Evolutionary conservation across 2,888 invertebrate genomes (phyloP).

Genomic region (Poecilobothrus nobilitatus): DNA sequence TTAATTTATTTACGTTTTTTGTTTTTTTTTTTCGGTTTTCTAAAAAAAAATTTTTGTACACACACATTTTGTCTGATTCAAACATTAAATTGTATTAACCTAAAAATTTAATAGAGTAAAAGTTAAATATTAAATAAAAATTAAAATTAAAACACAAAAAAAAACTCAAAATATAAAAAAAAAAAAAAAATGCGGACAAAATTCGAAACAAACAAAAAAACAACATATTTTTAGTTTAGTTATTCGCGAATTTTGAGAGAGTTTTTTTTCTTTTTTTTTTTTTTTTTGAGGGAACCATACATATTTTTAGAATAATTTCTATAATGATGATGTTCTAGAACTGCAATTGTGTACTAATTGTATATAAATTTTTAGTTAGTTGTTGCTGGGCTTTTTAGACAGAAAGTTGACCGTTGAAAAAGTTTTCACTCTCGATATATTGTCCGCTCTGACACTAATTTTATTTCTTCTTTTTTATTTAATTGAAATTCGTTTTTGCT

Average conservation of each 20-base stretch:
- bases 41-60: not conserved
- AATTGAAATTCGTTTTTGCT: no score
- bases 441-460: not conserved
- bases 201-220: no score
- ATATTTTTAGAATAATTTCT: not conserved
- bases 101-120: not conserved
- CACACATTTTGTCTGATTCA: not conserved
- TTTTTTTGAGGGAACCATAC: not conserved
- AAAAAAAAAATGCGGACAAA: not conserved
- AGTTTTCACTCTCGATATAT: not conserved
- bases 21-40: not conserved
- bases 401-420: not conserved
- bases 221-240: not conserved
- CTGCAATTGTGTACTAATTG: not conserved
- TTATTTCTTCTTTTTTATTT: not conserved
- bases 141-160: not conserved
- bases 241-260: constrained; percentile 4
- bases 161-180: not conserved
- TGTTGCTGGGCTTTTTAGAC: constrained; percentile 6
- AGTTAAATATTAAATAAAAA: not conserved
- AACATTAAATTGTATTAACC: not conserved
- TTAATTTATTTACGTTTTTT: no score
- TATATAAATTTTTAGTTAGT: not conserved
- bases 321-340: not conserved
- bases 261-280: not conserved